Evolutionary conservation across 2,888 invertebrate species (phyloP), one percentile per base, ranked within the genome.

Genomic region (Aporophyla lueneburgensis): DNA sequence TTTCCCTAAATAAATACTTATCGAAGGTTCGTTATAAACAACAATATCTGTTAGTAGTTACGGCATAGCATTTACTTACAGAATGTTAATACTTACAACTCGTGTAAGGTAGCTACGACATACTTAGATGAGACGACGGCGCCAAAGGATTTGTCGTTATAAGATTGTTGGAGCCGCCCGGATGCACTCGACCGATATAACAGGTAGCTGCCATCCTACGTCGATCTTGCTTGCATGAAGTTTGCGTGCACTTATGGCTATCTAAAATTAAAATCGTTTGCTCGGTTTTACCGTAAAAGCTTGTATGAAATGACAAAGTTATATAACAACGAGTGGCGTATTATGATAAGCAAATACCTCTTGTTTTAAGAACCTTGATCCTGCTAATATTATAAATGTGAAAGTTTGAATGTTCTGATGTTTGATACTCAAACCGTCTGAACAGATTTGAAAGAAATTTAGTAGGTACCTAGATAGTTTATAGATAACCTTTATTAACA

Each of bases 291-390:
- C 12, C 14, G 19, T 14, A 58, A 14, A 2, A 51, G 43, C 67
- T 67, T 66, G 43, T n/a, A 21, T 33, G 62, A 68, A 68, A 59
- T 33, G 43, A 78, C 27, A 78, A 58, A 69, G 78, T 78, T 76
- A 10, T 24, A 16, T 19, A 70, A 10, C 33, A 43, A 46, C 14
- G 24, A 58, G 33, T 33, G 3, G 33, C 33, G 33, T 33, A 33
- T 33, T 33, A 33, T 33, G 33, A 33, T 33, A 33, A 33, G 33
- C 33, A 33, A 62, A 76, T 58, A 27, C 51, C 51, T 59, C 19
- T 53, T 59, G 27, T 77, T 59, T 21, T 21, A 76, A 68, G 24
- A 56, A 51, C 19, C 51, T 68, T 51, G n/a, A 46, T 46, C 43
- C 43, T 46, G 12, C 12, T 46, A 46, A 46, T 46, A 46, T 46